These are phyloP conservation scores for Philypnodon macrostomus DNA, from an alignment of 2,797 vertebrate genomes.

Conservation along the genomic window DNA sequence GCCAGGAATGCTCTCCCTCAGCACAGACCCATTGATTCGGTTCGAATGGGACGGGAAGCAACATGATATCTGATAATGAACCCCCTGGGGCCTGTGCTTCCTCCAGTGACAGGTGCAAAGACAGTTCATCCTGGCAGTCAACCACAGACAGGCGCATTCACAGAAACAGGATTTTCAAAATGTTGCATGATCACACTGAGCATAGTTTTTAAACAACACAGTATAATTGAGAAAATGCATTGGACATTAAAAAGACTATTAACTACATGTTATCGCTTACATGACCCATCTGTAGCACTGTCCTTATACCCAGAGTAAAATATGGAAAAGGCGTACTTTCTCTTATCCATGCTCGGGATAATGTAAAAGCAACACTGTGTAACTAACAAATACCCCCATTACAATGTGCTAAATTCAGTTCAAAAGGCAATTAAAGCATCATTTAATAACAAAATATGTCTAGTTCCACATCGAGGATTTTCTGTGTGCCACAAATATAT, in stretches of 20 bases:
- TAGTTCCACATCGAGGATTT: neutral
- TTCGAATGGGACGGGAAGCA: slow-evolving; percentile 68
- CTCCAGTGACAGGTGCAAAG: slow-evolving; percentile 83
- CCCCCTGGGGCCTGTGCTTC: slow-evolving; percentile 72
- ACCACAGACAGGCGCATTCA: slow-evolving; percentile 67
- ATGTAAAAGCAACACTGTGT: too few species aligned
- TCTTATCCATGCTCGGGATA: too few species aligned
- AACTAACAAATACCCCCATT: too few species aligned
- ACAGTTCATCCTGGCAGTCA: slow-evolving; percentile 70
- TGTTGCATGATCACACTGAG: slow-evolving; percentile 47
- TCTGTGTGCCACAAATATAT: neutral
- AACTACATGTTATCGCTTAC: slow-evolving; percentile 1
- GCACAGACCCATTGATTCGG: slow-evolving; percentile 57
- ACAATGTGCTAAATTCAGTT: too few species aligned
- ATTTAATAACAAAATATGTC: too few species aligned
- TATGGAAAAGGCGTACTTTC: neutral
- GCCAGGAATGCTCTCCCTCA: slow-evolving; percentile 59
- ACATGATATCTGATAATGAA: slow-evolving; percentile 82
- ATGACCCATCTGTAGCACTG: slow-evolving; percentile 3
- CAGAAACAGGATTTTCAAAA: slow-evolving; percentile 71
- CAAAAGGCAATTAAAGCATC: too few species aligned
- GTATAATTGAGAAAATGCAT: neutral
- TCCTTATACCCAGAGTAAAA: slow-evolving; percentile 1
- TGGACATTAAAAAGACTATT: neutral
- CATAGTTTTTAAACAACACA: neutral